Evolutionary conservation across 2,797 vertebrate species (phyloP).

Genomic region (Nannoperca australis): DNA sequence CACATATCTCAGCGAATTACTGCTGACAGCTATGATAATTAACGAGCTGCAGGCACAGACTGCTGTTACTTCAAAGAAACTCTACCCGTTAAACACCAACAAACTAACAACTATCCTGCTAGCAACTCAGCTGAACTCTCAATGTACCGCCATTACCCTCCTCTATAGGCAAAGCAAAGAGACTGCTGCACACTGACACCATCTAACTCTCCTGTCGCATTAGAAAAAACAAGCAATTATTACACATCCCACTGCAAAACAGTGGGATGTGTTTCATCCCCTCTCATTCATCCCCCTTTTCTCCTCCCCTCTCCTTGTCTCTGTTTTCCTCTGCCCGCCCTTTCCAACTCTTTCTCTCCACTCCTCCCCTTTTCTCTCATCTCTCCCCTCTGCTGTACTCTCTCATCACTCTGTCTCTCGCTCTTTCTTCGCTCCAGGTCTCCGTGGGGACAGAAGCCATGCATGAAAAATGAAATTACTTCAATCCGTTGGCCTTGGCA

Average conservation of each 20-base stretch:
- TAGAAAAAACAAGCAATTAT: constrained; percentile 73
- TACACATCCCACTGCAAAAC: constrained; percentile 66
- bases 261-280: constrained; percentile 16
- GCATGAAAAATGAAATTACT: constrained; percentile 85
- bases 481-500: constrained; percentile 80
- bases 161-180: constrained; percentile 32
- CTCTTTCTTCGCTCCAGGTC: constrained; percentile 66
- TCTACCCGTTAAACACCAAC: constrained; percentile 58
- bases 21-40: constrained; percentile 78
- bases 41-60: constrained; percentile 66
- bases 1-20: constrained; percentile 64
- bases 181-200: constrained; percentile 43
- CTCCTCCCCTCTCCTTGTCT: constrained; percentile 58
- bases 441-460: constrained; percentile 80
- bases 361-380: constrained; percentile 44
- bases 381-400: constrained; percentile 21
- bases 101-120: constrained; percentile 57
- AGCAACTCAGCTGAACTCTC: constrained; percentile 52
- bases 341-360: constrained; percentile 29
- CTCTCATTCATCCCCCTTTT: constrained; percentile 42
- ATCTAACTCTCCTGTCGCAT: constrained; percentile 61
- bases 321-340: constrained; percentile 29
- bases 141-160: constrained; percentile 49
- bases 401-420: constrained; percentile 44
- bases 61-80: constrained; percentile 71